Base-by-base conservation (phyloP, 2,113 vertebrate genomes). In the Thamnaconus septentrionalis region DNA sequence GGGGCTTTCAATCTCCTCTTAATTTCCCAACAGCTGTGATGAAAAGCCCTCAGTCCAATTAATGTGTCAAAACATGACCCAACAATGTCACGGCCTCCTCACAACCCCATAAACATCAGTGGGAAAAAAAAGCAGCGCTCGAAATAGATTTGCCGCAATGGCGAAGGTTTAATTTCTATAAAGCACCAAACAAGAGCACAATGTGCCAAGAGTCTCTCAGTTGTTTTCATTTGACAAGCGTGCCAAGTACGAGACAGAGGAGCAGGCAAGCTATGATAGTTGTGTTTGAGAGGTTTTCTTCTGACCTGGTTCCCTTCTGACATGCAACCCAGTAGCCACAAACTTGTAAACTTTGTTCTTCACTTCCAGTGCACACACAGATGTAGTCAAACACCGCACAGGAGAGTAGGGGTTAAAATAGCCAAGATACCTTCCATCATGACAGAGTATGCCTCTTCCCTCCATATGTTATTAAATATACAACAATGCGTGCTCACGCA, bases 1-100 rank as follows among this genome's bases (percentile, higher is more conserved):
- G 81, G 83, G 87, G 79, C 84, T 81, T 84, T 91, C 90, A 91
- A 91, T 91, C 84, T 91, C 83, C 71, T 84, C 83, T 87, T 92
- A 86, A 88, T 90, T 85, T 89, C 81, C 76, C 78, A 79, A 73
- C 81, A 85, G 85, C 80, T 85, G 84, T 85, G 88, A 90, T 86
- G 78, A 86, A 90, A 76, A 83, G 59, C 71, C 76, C 74, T 87
- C 61, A 58, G 71, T 84, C 75, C 84, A 90, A 90, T 90, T 90
- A 89, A 82, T 78, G 85, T 76, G 85, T 82, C 80, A 86, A 85
- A 86, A 86, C 73, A 85, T 83, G 76, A 84, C 71, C 80, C 72
- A 66, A 76, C 82, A 89, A 85, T 80, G 84, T 88, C 89, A 80
- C 47, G 80, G 83, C 82, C 79, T 78, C 66, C 79, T 79, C 66